Evolutionary conservation across 2,113 vertebrate genomes (phyloP).

Genomic region (Austrofundulus limnaeus): DNA sequence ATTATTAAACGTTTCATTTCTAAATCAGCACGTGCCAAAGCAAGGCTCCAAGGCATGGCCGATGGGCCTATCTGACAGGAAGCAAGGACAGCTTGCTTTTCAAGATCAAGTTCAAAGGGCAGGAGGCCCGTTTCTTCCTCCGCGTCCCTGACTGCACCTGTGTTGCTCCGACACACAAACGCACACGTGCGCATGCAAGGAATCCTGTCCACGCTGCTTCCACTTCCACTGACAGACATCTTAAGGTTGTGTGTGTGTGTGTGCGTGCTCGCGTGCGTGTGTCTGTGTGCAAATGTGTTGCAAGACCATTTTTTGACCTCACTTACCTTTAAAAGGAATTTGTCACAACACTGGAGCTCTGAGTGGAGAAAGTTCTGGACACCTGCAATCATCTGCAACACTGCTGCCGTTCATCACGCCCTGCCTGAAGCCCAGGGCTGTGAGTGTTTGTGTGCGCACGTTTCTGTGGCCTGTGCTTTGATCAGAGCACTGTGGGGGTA

Average conservation of each 20-base stretch:
- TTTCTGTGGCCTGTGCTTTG: conserved; percentile 42
- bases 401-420: conserved; percentile 46
- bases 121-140: conserved; percentile 62
- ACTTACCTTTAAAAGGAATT: conserved; percentile 56
- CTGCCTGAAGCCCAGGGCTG: conserved; percentile 29
- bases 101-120: conserved; percentile 78
- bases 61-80: conserved; percentile 70
- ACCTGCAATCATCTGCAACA: conserved; percentile 63
- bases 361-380: conserved; percentile 58
- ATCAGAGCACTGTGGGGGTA: conserved; percentile 35
- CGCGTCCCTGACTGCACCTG: conserved; percentile 78
- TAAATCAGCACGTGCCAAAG: conserved; percentile 47
- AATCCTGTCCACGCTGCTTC: conserved; percentile 32
- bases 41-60: conserved; percentile 60
- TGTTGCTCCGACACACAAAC: conserved; percentile 37
- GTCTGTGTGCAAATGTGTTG: not conserved
- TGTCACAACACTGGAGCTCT: conserved; percentile 59
- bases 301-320: conserved; percentile 59
- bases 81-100: conserved; percentile 70
- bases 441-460: conserved; percentile 10
- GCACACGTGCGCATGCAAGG: conserved; percentile 12
- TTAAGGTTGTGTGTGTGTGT: conserved; percentile 21
- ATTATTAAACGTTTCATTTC: conserved; percentile 15
- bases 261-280: conserved; percentile 7
- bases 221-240: conserved; percentile 44